Conservation (phyloP, 2,113 vertebrate genomes). For the Taxidea taxus region DNA sequence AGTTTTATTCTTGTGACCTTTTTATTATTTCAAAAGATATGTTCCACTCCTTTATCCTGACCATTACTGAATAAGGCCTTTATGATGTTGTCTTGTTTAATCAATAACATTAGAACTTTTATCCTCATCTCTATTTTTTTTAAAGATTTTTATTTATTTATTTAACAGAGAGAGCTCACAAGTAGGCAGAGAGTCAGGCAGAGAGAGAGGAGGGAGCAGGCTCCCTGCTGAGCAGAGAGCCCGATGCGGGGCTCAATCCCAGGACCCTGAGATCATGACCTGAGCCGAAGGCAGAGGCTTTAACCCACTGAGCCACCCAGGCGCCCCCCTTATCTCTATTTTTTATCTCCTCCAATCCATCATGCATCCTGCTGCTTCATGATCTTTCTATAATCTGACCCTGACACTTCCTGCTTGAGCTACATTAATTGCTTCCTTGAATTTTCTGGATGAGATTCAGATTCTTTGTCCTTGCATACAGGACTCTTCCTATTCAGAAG, state of each 20-base stretch:
- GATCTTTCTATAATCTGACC: background rate
- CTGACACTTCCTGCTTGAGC: background rate
- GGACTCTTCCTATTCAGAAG: background rate
- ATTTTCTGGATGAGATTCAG: conserved; percentile 5
- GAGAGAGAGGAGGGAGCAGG: no score
- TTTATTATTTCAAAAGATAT: background rate
- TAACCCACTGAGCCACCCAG: no score
- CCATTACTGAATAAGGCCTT: background rate
- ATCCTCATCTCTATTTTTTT: background rate
- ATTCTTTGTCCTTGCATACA: background rate
- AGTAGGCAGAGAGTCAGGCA: no score
- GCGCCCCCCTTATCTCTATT: background rate
- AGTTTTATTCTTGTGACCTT: background rate
- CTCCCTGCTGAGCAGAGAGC: no score
- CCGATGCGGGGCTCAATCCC: no score
- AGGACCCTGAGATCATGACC: no score
- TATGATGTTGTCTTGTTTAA: background rate
- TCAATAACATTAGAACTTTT: background rate
- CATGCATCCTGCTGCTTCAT: background rate
- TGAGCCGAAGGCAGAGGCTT: no score
- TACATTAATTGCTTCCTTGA: background rate
- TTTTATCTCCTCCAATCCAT: background rate
- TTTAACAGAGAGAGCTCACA: no score
- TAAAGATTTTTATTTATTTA: no score
- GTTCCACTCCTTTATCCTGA: background rate